Base-by-base conservation (phyloP, 2,797 vertebrate species). In the Scolopax bukidnonensis region DNA sequence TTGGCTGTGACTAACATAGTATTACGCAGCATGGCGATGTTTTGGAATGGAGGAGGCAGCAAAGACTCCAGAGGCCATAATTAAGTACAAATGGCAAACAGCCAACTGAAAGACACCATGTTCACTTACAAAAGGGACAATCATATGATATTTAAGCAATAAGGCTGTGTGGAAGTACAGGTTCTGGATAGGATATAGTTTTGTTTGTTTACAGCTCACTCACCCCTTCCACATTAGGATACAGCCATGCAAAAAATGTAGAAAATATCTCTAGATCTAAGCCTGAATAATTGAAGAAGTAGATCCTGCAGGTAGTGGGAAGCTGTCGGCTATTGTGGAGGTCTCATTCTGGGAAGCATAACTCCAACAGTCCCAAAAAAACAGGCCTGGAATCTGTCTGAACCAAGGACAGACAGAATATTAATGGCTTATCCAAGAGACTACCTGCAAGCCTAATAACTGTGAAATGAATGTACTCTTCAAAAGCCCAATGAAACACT, bases 161-260 rank as follows among this genome's bases (percentile, higher is more conserved):
- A 67, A 60, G 78, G 73, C 80, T 79, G 64, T 59, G 68, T 89
- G 90, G 88, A 75, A 90, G 83, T 41, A 90, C 89, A 88, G 89
- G 84, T 92, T 91, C 89, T 92, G 77, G 68, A 63, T 60, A 89
- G 24, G 87, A 84, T 90, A 84, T 38, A 91, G 79, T 76, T 89
- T 68, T 87, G 79, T 91, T 95, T 88, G 89, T 95, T 96, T 96
- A 93, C 92, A 89, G 64, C 92, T 95, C 88, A 43, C 50, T 90
- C 89, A 94, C 45, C 79, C 85, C 73, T 88, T 93, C 85, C 77
- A 70, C 91, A 77, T 65, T 17, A 86, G 85, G 70, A 86, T 70
- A 76, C 43, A 95, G 89, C 65, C 93, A 90, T 73, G 93, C 91
- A 95, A 97, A 97, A 96, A 90, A 54, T 3, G 51, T 40, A 87